Evolutionary conservation across 1,140 invertebrate species (phyloP).

Genomic region (Drosophila melanogaster): Release_6_plus_ISO1_MT NT_033777.3:28818501-28819000

Average conservation of each 20-base stretch:
- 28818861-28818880: conserved; percentile 95
- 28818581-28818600: conserved; percentile 89
- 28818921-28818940: conserved; percentile 89
- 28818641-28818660: conserved; percentile 93
- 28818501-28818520: conserved; percentile 96
- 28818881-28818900: conserved; percentile 93
- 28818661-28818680: conserved; percentile 94
- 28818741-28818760: no score
- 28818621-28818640: conserved; percentile 91
- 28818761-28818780: no score
- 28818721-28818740: no score
- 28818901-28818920: conserved; percentile 95
- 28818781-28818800: conserved; percentile 84
- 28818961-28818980: conserved; percentile 94
- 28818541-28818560: conserved; percentile 94
- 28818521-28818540: conserved; percentile 94
- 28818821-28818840: conserved; percentile 90
- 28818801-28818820: conserved; percentile 94
- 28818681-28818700: not conserved
- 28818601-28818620: conserved; percentile 93
- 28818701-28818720: not conserved
- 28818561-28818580: conserved; percentile 95
- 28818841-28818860: conserved; percentile 96
- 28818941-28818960: conserved; percentile 91
- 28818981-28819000: conserved; percentile 97